Conservation (phyloP, 2,113 vertebrate species). For the Vicugna pacos region DNA sequence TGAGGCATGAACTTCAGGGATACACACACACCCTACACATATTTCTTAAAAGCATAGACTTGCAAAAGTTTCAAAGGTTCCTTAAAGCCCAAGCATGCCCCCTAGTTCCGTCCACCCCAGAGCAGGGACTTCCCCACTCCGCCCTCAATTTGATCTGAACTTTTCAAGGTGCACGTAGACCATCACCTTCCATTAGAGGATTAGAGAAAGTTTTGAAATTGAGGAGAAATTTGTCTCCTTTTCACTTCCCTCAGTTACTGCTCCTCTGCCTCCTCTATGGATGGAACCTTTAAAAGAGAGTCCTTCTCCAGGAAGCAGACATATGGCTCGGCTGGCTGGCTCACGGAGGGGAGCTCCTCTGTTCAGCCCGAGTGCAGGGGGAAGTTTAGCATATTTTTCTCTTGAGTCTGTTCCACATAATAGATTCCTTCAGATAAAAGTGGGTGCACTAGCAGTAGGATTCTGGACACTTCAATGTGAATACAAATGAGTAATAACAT, state of each 20-base stretch:
- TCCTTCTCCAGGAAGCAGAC: neutral
- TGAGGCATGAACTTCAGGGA: neutral
- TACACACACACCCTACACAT: neutral
- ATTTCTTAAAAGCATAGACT: neutral
- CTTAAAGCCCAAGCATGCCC: neutral
- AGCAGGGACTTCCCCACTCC: fast-evolving
- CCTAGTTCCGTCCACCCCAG: neutral
- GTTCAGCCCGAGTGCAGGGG: neutral
- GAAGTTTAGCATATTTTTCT: neutral
- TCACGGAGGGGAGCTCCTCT: neutral
- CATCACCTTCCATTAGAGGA: neutral
- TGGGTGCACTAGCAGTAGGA: neutral
- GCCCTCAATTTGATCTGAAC: neutral
- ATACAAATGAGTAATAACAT: neutral
- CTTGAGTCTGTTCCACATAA: neutral
- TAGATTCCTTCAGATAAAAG: neutral
- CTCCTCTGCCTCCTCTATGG: neutral
- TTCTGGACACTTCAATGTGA: neutral
- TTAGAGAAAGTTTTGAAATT: neutral
- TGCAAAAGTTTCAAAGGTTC: neutral
- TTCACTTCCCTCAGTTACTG: neutral
- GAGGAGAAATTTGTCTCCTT: neutral
- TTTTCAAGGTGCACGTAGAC: neutral
- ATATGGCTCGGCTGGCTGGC: fast-evolving
- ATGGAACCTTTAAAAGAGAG: neutral